Percentiles rank a stretch among this genome's conserved stretches.
These are phyloP conservation scores for Drosophila burlai DNA, from an alignment of 1,140 invertebrate species.

Conservation along the genomic window DNA sequence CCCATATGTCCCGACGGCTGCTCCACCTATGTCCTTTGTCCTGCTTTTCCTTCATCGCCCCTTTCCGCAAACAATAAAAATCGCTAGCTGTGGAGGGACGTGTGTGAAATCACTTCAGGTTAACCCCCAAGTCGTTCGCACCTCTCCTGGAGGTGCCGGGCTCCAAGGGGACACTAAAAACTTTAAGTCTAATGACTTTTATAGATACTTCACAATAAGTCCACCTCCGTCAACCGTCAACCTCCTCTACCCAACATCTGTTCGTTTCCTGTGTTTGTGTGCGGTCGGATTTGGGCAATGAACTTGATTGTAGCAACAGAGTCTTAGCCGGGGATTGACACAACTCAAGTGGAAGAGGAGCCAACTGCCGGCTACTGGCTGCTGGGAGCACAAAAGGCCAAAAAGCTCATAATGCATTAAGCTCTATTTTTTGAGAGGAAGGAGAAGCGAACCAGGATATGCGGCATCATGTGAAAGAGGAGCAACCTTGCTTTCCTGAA, in stretches of 20 bases:
- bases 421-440: conserved; percentile 1
- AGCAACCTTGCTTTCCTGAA: conserved; percentile 8
- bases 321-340: conserved; percentile 58
- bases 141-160: conserved; percentile 7
- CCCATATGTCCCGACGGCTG: conserved; percentile 30
- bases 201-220: conserved; percentile 57
- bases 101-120: conserved; percentile 49
- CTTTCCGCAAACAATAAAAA: conserved; percentile 42
- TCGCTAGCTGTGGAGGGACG: not conserved
- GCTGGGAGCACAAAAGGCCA: conserved; percentile 33
- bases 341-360: conserved; percentile 55
- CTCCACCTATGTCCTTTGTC: conserved; percentile 9
- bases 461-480: not conserved
- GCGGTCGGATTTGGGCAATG: conserved; percentile 52
- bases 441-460: conserved; percentile 3
- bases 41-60: not conserved
- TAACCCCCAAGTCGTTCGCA: conserved; percentile 60
- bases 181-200: conserved; percentile 76
- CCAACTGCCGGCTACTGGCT: not conserved
- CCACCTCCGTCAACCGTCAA: not conserved
- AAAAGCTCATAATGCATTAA: conserved; percentile 61
- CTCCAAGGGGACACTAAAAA: conserved; percentile 40
- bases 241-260: not conserved
- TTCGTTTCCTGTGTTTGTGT: conserved; percentile 6
- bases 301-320: conserved; percentile 64